Percentiles rank a stretch among this genome's conserved stretches.
Evolutionary conservation across 1,140 invertebrate species (phyloP).

Genomic region (Druon quercuslanigerum): DNA sequence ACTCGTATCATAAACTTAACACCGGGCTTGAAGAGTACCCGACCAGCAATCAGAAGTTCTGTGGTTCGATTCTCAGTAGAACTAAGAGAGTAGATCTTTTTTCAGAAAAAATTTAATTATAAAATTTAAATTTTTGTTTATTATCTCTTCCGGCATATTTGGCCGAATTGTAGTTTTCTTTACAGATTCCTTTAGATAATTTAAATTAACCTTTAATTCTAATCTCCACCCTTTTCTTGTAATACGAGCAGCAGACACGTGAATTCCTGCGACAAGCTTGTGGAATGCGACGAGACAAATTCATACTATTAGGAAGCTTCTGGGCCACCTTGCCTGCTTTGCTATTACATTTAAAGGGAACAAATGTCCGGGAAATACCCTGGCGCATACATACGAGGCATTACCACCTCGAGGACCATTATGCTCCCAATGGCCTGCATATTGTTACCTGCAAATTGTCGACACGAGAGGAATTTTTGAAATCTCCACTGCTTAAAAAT

Average conservation of each 20-base stretch:
- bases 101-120: no score
- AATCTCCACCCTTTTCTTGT: neutral
- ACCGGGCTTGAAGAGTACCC: no score
- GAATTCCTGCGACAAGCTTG: constrained; percentile 50
- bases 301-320: constrained; percentile 46
- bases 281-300: constrained; percentile 53
- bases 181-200: neutral
- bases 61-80: no score
- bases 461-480: constrained; percentile 25
- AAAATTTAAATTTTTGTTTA: no score
- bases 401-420: constrained; percentile 48
- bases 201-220: neutral
- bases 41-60: no score
- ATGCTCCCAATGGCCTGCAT: constrained; percentile 48
- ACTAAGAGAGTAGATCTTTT: no score
- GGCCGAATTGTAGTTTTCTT: no score
- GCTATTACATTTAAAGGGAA: constrained; percentile 53
- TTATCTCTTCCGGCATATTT: no score
- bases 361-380: constrained; percentile 55
- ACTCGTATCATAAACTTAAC: no score
- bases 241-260: constrained; percentile 25
- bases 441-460: constrained; percentile 54
- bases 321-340: constrained; percentile 43
- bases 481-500: neutral
- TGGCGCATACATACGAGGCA: constrained; percentile 65